These are phyloP conservation scores for Athetis lepigone DNA, from an alignment of 2,888 invertebrate species.

Conservation along the genomic window DNA sequence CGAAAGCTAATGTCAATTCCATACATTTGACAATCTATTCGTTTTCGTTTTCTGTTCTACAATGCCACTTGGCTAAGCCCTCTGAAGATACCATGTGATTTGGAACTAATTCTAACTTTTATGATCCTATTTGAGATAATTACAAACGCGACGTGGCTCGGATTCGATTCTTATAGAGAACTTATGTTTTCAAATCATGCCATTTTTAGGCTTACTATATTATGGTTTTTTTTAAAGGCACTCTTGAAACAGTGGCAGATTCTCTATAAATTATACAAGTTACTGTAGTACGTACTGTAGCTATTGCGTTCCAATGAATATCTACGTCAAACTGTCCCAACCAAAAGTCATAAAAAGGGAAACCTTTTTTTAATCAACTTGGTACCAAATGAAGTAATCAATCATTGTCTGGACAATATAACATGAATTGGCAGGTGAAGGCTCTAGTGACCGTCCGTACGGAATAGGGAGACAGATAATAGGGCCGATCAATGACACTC, in stretches of 20 bases:
- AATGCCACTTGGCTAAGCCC: no score
- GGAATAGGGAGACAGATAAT: constrained; percentile 16
- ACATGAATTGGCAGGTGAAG: constrained; percentile 36
- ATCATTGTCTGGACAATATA: constrained; percentile 45
- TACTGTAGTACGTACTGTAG: no score
- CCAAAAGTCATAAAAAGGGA: constrained; percentile 18
- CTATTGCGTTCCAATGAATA: no score
- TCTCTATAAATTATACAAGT: no score
- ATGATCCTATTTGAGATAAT: constrained; percentile 15
- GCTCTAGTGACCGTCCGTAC: constrained; percentile 24
- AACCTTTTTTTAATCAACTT: constrained; percentile 40
- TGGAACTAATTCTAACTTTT: constrained; percentile 38
- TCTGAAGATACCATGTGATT: constrained; percentile 22
- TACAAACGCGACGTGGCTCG: constrained; percentile 5
- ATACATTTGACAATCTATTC: no score
- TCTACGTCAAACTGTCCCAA: constrained; percentile 20
- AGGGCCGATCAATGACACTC: constrained; percentile 41
- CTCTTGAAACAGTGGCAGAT: no score
- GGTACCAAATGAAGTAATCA: constrained; percentile 29
- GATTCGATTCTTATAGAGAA: no score
- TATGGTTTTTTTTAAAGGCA: no score
- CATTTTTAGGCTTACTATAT: no score
- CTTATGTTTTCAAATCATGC: no score
- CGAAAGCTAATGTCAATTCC: no score
- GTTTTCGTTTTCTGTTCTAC: no score